Conservation (phyloP, 2,113 vertebrate genomes). For the Gila orcuttii region DNA sequence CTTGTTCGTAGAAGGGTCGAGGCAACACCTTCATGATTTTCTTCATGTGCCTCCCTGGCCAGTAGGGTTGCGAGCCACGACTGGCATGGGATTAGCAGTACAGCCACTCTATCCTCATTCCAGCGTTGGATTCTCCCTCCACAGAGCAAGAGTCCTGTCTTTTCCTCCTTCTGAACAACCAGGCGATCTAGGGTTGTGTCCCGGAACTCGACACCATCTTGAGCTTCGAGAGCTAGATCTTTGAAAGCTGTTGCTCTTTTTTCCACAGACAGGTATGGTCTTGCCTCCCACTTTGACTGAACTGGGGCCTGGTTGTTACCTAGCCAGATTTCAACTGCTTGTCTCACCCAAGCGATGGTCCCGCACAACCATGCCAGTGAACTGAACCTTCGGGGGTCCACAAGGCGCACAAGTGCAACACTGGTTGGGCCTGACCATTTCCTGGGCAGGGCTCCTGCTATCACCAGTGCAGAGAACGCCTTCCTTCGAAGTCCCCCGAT, state of each 20-base stretch:
- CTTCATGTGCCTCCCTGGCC: conserved; percentile 30
- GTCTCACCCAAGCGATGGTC: conserved; percentile 12
- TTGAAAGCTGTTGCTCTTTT: conserved; percentile 28
- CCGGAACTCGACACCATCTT: no score
- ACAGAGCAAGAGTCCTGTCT: no score
- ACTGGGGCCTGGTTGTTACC: background rate
- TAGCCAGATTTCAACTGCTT: background rate
- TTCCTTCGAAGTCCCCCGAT: conserved; percentile 15
- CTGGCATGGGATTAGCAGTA: conserved; percentile 34
- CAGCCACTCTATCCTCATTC: conserved; percentile 18
- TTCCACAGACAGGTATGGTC: conserved; percentile 14
- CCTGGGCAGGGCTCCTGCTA: background rate
- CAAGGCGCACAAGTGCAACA: conserved; percentile 29
- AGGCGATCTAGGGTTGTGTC: no score
- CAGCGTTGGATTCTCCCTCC: no score
- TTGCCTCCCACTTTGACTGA: conserved; percentile 43
- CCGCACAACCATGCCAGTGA: conserved; percentile 28
- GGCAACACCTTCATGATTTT: conserved; percentile 33
- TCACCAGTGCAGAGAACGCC: conserved; percentile 41
- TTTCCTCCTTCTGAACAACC: no score
- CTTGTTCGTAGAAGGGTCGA: conserved; percentile 24
- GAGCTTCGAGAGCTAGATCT: no score
- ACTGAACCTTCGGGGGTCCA: conserved; percentile 40
- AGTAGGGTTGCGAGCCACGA: conserved; percentile 32
- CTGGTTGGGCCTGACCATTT: conserved; percentile 4